A percentile compares a stretch with the other conserved stretches of the same genome.
Conservation (phyloP, 2,888 invertebrate genomes). For the Drosophila putrida region DNA sequence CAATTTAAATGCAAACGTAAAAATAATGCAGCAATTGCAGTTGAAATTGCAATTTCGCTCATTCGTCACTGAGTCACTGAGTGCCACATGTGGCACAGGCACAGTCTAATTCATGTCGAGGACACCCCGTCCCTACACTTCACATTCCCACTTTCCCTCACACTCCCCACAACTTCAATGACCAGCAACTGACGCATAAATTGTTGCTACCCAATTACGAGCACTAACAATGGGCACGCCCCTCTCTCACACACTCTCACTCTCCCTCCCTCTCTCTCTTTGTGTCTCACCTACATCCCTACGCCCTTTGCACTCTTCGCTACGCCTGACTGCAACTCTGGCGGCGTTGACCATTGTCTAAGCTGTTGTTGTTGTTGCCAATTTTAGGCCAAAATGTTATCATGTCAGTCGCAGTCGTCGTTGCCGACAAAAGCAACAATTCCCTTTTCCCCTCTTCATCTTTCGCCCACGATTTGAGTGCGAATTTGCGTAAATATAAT, state of each 20-base stretch:
- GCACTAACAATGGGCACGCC: slow-evolving; percentile 69
- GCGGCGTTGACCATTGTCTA: slow-evolving; percentile 55
- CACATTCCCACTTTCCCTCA: background rate
- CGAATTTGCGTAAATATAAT: slow-evolving; percentile 81
- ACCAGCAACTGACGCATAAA: slow-evolving; percentile 68
- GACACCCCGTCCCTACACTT: slow-evolving; percentile 6
- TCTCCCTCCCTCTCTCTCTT: background rate
- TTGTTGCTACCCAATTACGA: slow-evolving; percentile 80
- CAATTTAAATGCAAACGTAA: slow-evolving; percentile 66
- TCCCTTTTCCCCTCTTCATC: slow-evolving; percentile 2
- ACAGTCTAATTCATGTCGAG: slow-evolving; percentile 70
- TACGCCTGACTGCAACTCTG: slow-evolving; percentile 40
- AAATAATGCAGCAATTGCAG: slow-evolving; percentile 66
- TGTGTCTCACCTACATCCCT: background rate
- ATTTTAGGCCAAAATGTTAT: slow-evolving; percentile 82
- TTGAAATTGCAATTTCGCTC: slow-evolving; percentile 69
- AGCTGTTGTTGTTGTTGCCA: slow-evolving; percentile 74
- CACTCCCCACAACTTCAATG: background rate
- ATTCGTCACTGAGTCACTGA: slow-evolving; percentile 37
- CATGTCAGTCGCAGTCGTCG: slow-evolving; percentile 79
- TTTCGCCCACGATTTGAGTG: slow-evolving; percentile 59
- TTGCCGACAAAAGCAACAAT: slow-evolving; percentile 44
- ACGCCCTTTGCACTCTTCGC: background rate
- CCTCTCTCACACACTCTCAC: background rate
- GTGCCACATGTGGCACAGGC: slow-evolving; percentile 61